Percentiles rank a stretch among this genome's conserved stretches.
These are phyloP conservation scores for Damaliscus lunatus DNA, from an alignment of 2,113 vertebrate genomes.

Conservation along the genomic window DNA sequence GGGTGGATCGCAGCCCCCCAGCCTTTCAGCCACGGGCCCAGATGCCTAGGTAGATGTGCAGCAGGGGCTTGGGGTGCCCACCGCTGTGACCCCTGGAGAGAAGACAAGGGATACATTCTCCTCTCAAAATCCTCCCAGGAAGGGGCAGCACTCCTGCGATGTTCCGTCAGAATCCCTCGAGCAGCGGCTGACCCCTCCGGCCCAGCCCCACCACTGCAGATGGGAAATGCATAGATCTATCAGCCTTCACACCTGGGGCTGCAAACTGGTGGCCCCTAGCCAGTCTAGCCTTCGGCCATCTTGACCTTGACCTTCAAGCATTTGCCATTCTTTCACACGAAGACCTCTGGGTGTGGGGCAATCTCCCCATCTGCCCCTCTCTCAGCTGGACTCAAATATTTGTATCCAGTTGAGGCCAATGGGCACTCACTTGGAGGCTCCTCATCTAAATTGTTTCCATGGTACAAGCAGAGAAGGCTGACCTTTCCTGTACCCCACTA, in stretches of 20 bases:
- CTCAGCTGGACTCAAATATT: background rate
- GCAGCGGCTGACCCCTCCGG: background rate
- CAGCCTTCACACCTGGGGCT: background rate
- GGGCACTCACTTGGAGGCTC: background rate
- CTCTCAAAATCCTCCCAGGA: background rate
- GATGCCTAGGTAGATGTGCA: background rate
- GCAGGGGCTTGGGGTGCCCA: background rate
- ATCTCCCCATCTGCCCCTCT: background rate
- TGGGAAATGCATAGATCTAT: rapidly evolving
- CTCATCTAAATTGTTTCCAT: too few relatives aligned
- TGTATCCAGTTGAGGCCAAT: background rate
- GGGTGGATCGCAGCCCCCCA: rapidly evolving
- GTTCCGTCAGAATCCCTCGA: background rate
- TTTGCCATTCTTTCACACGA: background rate
- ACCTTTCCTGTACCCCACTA: rapidly evolving
- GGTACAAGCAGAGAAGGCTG: background rate
- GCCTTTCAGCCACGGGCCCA: background rate
- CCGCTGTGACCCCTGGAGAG: background rate
- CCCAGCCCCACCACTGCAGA: background rate
- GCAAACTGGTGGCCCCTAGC: background rate
- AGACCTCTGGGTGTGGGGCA: too few relatives aligned
- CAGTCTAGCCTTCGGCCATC: background rate
- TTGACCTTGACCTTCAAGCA: background rate
- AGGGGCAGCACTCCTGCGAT: too few relatives aligned
- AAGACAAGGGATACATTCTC: background rate